phyloP scores from a whole-genome alignment of 1,140 invertebrate species.

The Pemphigus obesinymphae region DNA sequence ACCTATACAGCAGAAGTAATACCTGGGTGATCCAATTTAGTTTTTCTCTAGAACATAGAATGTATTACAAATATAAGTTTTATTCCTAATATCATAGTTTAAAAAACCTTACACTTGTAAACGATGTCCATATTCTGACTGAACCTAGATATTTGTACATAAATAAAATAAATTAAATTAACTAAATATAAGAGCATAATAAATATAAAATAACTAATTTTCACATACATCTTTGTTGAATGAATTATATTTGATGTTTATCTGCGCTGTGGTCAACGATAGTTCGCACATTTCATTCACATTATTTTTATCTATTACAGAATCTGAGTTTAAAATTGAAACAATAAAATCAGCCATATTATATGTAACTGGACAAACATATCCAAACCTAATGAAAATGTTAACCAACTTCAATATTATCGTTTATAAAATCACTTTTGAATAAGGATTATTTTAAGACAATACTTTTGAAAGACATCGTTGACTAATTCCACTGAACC shows the following conservation, averaged over 20 bases:
- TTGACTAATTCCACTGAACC: conserved; percentile 57
- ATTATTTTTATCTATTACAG: not conserved
- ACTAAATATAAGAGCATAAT: not conserved
- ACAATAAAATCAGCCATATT: conserved; percentile 16
- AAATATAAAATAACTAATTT: not conserved
- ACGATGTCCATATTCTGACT: conserved; percentile 20
- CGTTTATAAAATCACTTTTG: too few relatives aligned
- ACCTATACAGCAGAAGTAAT: conserved; percentile 15
- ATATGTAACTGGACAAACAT: not conserved
- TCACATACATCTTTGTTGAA: conserved; percentile 23
- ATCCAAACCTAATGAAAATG: not conserved
- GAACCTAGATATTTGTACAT: conserved; percentile 8
- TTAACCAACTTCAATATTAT: not conserved
- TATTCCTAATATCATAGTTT: not conserved
- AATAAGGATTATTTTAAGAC: conserved; percentile 41
- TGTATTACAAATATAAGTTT: not conserved
- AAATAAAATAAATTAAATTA: too few relatives aligned
- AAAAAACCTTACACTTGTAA: conserved; percentile 20
- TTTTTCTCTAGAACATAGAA: not conserved
- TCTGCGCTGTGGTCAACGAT: not conserved
- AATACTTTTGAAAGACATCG: conserved; percentile 62
- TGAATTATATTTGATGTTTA: conserved; percentile 17
- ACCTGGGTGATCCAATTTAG: not conserved
- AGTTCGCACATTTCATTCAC: conserved; percentile 4
- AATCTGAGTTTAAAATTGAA: conserved; percentile 20